Evolutionary conservation across 2,888 invertebrate species (phyloP).

Genomic region (Muschampia plurimacula): DNA sequence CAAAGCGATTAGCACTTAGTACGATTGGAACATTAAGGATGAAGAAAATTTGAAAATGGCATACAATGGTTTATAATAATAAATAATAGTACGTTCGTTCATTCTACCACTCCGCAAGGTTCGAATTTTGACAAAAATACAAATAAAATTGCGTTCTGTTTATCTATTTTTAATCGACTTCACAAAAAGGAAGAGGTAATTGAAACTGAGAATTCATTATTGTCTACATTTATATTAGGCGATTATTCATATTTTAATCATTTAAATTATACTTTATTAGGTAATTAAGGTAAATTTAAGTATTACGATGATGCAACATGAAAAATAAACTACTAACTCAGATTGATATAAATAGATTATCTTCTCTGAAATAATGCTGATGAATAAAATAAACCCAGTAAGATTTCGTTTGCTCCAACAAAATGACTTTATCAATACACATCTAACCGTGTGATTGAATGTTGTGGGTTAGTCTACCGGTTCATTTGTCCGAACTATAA

Average conservation of each 20-base stretch:
- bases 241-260: neutral
- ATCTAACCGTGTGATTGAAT: constrained; percentile 43
- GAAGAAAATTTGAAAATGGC: neutral
- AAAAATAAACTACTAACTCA: constrained; percentile 2
- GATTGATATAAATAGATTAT: constrained; percentile 1
- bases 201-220: neutral
- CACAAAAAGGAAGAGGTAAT: too few species aligned
- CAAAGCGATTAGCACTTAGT: constrained; percentile 14
- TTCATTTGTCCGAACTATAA: constrained; percentile 43
- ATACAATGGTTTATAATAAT: too few species aligned
- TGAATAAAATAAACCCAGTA: constrained; percentile 16
- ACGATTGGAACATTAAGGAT: neutral
- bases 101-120: neutral
- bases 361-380: constrained; percentile 14
- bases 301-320: neutral
- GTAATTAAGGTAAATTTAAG: neutral
- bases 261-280: neutral
- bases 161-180: neutral
- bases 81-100: too few species aligned
- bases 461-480: constrained; percentile 45
- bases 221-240: neutral
- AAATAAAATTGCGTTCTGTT: neutral
- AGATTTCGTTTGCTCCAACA: constrained; percentile 25
- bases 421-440: constrained; percentile 39
- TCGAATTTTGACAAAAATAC: neutral